A percentile compares a stretch with the other conserved stretches of the same genome.
Evolutionary conservation across 1,140 invertebrate species (phyloP).

Genomic region (Listronotus oregonensis): DNA sequence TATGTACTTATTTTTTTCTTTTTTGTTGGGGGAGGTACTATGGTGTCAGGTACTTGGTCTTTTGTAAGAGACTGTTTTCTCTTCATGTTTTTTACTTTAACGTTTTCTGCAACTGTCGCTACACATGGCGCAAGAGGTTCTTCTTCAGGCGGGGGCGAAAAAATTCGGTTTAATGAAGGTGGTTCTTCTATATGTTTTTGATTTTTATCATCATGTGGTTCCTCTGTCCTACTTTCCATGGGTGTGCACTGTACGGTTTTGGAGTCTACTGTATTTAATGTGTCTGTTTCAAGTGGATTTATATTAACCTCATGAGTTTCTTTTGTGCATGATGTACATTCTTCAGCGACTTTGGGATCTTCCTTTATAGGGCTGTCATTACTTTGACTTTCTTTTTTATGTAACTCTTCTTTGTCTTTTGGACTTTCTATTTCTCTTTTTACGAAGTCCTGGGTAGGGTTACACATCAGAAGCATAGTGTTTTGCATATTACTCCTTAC

Average conservation of each 20-base stretch:
- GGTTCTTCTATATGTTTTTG: background rate
- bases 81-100: constrained; percentile 56
- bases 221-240: background rate
- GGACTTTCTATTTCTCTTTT: constrained; percentile 55
- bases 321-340: constrained; percentile 10
- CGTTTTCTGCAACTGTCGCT: constrained; percentile 54
- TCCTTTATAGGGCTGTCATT: constrained; percentile 26
- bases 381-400: constrained; percentile 30
- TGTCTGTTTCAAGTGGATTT: background rate
- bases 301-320: background rate
- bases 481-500: constrained; percentile 61
- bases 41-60: constrained; percentile 36
- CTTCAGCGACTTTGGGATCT: constrained; percentile 7
- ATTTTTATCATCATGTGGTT: background rate
- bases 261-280: background rate
- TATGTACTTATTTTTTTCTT: constrained; percentile 53
- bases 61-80: constrained; percentile 48
- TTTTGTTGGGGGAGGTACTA: constrained; percentile 36
- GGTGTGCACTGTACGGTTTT: background rate
- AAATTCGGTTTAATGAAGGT: background rate
- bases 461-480: constrained; percentile 56
- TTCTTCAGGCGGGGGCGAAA: background rate
- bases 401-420: constrained; percentile 49
- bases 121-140: constrained; percentile 45
- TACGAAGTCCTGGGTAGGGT: constrained; percentile 44